These are phyloP conservation scores for Siphamia tubifer DNA, from an alignment of 2,113 vertebrate genomes.

Conservation along the genomic window DNA sequence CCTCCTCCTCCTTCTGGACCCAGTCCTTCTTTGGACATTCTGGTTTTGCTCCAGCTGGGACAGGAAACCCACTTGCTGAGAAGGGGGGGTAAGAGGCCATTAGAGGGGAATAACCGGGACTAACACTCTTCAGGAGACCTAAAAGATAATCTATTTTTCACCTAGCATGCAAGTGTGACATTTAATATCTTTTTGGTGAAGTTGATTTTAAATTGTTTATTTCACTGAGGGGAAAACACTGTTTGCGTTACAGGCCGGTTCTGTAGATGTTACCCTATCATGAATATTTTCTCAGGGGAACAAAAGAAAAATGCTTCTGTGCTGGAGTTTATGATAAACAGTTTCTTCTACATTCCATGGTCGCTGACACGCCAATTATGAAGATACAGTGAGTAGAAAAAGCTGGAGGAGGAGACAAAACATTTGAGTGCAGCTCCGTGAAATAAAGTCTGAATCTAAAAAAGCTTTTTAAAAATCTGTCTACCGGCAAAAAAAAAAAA, in stretches of 20 bases:
- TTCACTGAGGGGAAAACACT: constrained; percentile 4
- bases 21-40: constrained; percentile 53
- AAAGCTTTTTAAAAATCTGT: background rate
- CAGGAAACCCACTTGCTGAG: constrained; percentile 65
- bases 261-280: constrained; percentile 23
- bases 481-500: too few species aligned
- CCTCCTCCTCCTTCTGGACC: constrained; percentile 44
- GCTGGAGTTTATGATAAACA: constrained; percentile 51
- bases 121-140: background rate
- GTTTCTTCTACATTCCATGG: constrained; percentile 47
- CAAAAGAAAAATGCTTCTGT: constrained; percentile 38
- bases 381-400: constrained; percentile 32
- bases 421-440: constrained; percentile 30
- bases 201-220: constrained; percentile 8
- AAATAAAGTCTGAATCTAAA: constrained; percentile 21
- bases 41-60: constrained; percentile 57
- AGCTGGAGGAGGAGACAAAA: constrained; percentile 29
- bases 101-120: constrained; percentile 24
- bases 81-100: constrained; percentile 64
- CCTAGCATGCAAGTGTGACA: background rate
- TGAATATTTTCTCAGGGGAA: constrained; percentile 40
- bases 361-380: constrained; percentile 55
- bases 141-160: background rate
- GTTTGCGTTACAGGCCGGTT: constrained; percentile 16
- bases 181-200: constrained; percentile 25